phyloP scores from a whole-genome alignment of 2,113 vertebrate species.

The Ammodytes dubius region DNA sequence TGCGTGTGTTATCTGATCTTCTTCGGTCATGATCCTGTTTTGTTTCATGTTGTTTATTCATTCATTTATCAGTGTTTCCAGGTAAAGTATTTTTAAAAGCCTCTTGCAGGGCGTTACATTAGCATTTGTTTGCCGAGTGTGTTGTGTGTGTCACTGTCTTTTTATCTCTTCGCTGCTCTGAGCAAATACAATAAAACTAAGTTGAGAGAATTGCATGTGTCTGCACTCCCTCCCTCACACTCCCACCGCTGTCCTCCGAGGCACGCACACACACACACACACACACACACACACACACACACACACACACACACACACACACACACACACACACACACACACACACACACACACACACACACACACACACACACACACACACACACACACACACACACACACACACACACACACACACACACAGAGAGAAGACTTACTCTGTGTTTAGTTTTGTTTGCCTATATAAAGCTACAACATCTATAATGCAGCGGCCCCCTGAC shows the following conservation, averaged over 20 bases:
- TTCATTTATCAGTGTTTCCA: constrained; percentile 55
- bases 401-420: too few relatives aligned
- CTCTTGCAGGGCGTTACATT: constrained; percentile 37
- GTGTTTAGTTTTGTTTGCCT: constrained; percentile 80
- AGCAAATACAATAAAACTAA: constrained; percentile 67
- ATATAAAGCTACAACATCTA: constrained; percentile 83
- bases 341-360: too few relatives aligned
- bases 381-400: too few relatives aligned
- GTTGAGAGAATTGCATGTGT: constrained; percentile 64
- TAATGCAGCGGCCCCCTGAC: constrained; percentile 80
- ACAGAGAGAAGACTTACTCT: constrained; percentile 10
- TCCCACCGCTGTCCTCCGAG: constrained; percentile 52
- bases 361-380: too few relatives aligned
- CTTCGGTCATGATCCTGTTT: constrained; percentile 28
- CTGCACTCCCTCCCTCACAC: constrained; percentile 51
- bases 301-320: too few relatives aligned
- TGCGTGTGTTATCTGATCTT: constrained; percentile 30
- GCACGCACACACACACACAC: constrained; percentile 1
- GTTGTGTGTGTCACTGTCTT: constrained; percentile 55
- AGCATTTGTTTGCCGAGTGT: constrained; percentile 54
- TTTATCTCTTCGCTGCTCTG: constrained; percentile 43
- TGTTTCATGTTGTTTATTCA: constrained; percentile 46
- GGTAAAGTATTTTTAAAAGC: constrained; percentile 57
- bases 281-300: too few relatives aligned
- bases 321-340: too few relatives aligned